Evolutionary conservation across 2,888 invertebrate genomes (phyloP), one percentile per base, ranked within the genome.

Genomic region (Rambutsinella grinnellia): DNA sequence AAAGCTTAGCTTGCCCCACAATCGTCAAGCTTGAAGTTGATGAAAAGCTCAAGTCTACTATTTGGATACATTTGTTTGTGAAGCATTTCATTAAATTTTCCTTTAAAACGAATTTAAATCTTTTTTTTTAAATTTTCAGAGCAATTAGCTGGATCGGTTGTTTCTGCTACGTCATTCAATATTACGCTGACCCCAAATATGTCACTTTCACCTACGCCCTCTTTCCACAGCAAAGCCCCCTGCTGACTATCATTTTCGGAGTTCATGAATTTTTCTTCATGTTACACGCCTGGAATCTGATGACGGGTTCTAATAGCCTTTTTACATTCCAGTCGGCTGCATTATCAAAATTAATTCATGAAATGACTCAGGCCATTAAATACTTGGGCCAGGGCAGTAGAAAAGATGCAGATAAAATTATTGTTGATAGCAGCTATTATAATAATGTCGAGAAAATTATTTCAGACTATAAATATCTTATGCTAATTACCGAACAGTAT

Each of bases 221-320:
- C 27, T 1, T 74, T n/a, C 23, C 58, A 53, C 1, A 5, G 0
- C 60, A 74, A 0, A 66, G 17, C 28, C 28, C 15, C 5, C 1
- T 66, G 28, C 21, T 67, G 3, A 47, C 21, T 2, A 23, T 47
- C 24, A n/a, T 72, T 19, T 65, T 65, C 47, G 72, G 72, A 51
- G 26, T 19, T 17, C 72, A 72, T n/a, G 72, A 72, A 44, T 65
- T 72, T 17, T 26, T 66, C 3, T 72, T 66, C 28, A 72, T 72
- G 72, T 8, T 72, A 1, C 72, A 72, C 53, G 72, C 65, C 1
- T 72, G 72, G 72, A 51, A 44, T 23, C 21, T 72, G 24, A 72
- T 72, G 72, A 63, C 57, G 1, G 17, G 57, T 17, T 47, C 63
- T 10, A 65, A 71, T 15, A 23, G 54, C 3, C 5, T 63, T 10